phyloP scores from a whole-genome alignment of 2,888 invertebrate genomes.

The Nymphalis c-album region DNA sequence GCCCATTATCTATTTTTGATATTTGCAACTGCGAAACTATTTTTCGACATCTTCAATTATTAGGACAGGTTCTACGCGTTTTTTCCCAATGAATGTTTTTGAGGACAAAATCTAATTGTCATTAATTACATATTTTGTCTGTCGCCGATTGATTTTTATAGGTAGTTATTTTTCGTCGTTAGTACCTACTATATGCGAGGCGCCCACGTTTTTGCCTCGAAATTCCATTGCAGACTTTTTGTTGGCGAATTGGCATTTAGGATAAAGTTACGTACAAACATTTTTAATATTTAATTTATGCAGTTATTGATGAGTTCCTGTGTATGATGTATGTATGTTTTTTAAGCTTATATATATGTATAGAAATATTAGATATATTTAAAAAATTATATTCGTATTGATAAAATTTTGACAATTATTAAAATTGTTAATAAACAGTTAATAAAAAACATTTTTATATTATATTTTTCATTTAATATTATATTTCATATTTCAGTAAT shows the following conservation, averaged over 20 bases:
- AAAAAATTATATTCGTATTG: neutral
- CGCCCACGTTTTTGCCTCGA: slow-evolving; percentile 53
- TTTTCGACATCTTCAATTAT: too few relatives aligned
- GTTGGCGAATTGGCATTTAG: slow-evolving; percentile 40
- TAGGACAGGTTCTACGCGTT: too few relatives aligned
- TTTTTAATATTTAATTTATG: slow-evolving; percentile 9
- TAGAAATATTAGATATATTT: neutral
- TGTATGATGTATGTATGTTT: neutral
- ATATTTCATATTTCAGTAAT: too few relatives aligned
- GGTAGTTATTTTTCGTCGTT: slow-evolving; percentile 11
- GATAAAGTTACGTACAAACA: slow-evolving; percentile 19
- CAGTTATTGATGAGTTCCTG: neutral
- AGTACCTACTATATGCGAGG: slow-evolving; percentile 24
- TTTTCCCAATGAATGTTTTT: too few relatives aligned
- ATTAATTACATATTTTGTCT: neutral
- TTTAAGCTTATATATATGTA: neutral
- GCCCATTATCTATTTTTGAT: too few relatives aligned
- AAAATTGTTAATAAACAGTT: too few relatives aligned
- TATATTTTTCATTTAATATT: too few relatives aligned
- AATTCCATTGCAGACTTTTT: slow-evolving; percentile 56
- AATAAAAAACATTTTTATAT: neutral
- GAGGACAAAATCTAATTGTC: neutral
- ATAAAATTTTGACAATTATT: neutral
- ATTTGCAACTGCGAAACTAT: too few relatives aligned
- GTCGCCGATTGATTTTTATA: neutral